Evolutionary conservation across 2,113 vertebrate species (phyloP).

Genomic region (Calidris pugnax): DNA sequence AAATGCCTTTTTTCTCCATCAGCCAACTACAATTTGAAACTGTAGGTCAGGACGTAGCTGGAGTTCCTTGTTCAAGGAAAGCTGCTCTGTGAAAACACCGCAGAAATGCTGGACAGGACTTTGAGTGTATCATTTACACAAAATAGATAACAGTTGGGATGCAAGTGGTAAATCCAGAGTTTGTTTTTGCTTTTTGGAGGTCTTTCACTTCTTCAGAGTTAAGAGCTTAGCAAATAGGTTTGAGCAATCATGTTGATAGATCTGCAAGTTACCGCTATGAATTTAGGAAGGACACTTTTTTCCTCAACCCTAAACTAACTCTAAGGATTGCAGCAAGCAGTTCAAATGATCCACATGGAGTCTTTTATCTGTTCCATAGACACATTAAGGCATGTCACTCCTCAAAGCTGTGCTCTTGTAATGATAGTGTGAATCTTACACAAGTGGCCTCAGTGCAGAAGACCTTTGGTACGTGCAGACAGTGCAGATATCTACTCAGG

Average conservation of each 20-base stretch:
- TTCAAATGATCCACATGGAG: not conserved
- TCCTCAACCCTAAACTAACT: not conserved
- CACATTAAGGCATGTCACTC: not conserved
- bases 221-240: not conserved
- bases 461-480: not conserved
- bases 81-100: not conserved
- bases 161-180: not conserved
- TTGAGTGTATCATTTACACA: not conserved
- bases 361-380: not conserved
- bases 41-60: not conserved
- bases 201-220: not conserved
- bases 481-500: not conserved
- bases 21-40: not conserved
- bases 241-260: not conserved
- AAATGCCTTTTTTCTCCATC: not conserved
- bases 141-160: not conserved
- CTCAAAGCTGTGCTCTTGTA: not conserved
- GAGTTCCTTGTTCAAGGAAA: not conserved
- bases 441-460: not conserved
- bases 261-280: not conserved
- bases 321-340: not conserved
- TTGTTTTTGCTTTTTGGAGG: not conserved
- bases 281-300: not conserved
- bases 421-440: not conserved
- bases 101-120: not conserved